Evolutionary conservation across 2,113 vertebrate species (phyloP), one percentile per base, ranked within the genome.

Genomic region (Meriones unguiculatus): DNA sequence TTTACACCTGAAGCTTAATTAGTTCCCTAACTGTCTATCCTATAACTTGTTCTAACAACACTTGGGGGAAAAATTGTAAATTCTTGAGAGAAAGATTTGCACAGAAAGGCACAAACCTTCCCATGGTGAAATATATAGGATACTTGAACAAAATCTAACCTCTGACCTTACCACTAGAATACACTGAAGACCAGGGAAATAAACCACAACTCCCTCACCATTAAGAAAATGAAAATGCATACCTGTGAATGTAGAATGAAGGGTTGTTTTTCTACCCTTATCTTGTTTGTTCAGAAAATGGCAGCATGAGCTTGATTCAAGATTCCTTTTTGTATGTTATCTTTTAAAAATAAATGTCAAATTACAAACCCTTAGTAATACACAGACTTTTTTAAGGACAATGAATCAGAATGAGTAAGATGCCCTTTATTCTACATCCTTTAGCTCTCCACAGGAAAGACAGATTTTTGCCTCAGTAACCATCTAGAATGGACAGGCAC

Each of bases 1-100:
- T 92, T 95, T 97, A 95, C 1, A 97, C 24, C 52, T 1, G 57
- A 95, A 90, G 41, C 64, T 96, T 96, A 93, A 93, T 97, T 97
- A 96, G 62, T 78, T 96, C 59, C 46, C 82, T 95, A 77, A 88
- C 75, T 92, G 59, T 14, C 30, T 96, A 9, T 86, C 46, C 70
- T 93, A 69, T 77, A 96, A 65, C n/a, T 73, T 95, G 54, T 72
- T 62, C 22, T 77, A 64, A 22, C 35, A 96, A 93, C 12, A 62
- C 38, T 67, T 89, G 18, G 59, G 90, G 46, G 89, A 93, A 92
- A 85, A 72, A 50, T 67, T 81, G 75, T 88, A 87, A 89, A 50
- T 96, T n/a, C 57, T 54, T 94, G 90, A 67, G 24, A 70, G 52
- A 95, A 82, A 89, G 20, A 8, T 14, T 75, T 85, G 1, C 38